These are phyloP conservation scores for Caenorhabditis japonica DNA, from an alignment of 2,888 invertebrate genomes.

Conservation along the genomic window DNA sequence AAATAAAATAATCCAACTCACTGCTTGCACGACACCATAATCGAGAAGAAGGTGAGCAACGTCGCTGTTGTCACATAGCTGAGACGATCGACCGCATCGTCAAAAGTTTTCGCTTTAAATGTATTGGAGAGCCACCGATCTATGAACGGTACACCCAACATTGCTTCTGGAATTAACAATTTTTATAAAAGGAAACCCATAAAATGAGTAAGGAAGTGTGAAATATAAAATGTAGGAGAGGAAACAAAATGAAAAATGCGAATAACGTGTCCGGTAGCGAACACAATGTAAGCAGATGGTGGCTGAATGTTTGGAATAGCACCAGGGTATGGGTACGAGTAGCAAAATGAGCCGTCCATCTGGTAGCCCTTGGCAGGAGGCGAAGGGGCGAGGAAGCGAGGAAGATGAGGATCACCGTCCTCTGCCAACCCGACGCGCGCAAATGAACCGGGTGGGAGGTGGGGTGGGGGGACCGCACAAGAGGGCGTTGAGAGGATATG, in stretches of 20 bases:
- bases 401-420: constrained; percentile 5
- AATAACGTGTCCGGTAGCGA: constrained; percentile 18
- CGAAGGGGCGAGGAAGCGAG: not conserved
- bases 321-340: no score
- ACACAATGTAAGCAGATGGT: constrained; percentile 31
- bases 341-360: constrained; percentile 47
- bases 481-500: constrained; percentile 4
- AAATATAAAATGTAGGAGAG: constrained; percentile 17
- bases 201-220: constrained; percentile 18
- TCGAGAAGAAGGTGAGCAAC: constrained; percentile 74
- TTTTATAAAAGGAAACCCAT: not conserved
- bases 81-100: constrained; percentile 74
- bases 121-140: constrained; percentile 70
- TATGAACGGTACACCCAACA: constrained; percentile 75
- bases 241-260: not conserved
- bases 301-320: constrained; percentile 19
- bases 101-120: constrained; percentile 73
- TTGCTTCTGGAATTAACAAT: constrained; percentile 52
- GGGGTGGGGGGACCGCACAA: not conserved
- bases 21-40: constrained; percentile 77
- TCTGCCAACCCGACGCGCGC: constrained; percentile 14
- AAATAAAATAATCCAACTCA: constrained; percentile 43
- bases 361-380: constrained; percentile 32
- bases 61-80: constrained; percentile 75
- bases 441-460: constrained; percentile 12